Evolutionary conservation across 2,113 vertebrate genomes (phyloP), one percentile per base, ranked within the genome.

Genomic region (Corythoichthys haematopterus): DNA sequence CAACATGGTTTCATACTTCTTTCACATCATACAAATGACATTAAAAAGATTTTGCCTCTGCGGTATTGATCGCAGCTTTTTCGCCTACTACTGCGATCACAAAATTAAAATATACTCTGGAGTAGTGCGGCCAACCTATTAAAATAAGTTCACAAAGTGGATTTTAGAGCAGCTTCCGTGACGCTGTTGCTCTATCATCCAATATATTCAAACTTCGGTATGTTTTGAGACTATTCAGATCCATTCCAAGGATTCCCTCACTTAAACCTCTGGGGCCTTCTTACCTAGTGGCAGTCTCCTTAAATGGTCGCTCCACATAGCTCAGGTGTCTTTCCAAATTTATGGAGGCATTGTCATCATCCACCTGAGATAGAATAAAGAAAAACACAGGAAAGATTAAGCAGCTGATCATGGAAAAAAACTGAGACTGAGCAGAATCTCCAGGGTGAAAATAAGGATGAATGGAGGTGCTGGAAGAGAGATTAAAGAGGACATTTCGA

Each of bases 241-340:
- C 15, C 3, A 20, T 60, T 40, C 38, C 16, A 60, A 65, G 15
- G 14, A 7, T 40, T 52, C 33, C n/a, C 16, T 61, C 16, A 20
- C 37, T 45, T 3, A 35, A 11, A 45, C 20, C 1, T 11, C 16
- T 28, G 16, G 33, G 38, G 46, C 1, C 45, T 51, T 70, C 70
- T 1, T 92, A 98, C 97, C 96, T 95, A 83, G 92, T 94, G 79
- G 94, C 82, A 35, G 91, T 92, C 86, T 98, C 95, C 87, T 93
- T 97, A 78, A 94, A 96, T 14, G 95, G 95, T 83, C 95, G 93
- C 78, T 98, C 95, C 83, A 95, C 86, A 72, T 94, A 92, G 66
- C 85, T 75, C 60, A 98, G 89, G 80, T 95, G 84, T 86, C 93
- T 94, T 66, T 93, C 93, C 75, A 98, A 77, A 85, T 96, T 86